Percentiles rank a stretch among this genome's conserved stretches.
Evolutionary conservation across 2,888 invertebrate genomes (phyloP).

Genomic region (Erebia palarica): DNA sequence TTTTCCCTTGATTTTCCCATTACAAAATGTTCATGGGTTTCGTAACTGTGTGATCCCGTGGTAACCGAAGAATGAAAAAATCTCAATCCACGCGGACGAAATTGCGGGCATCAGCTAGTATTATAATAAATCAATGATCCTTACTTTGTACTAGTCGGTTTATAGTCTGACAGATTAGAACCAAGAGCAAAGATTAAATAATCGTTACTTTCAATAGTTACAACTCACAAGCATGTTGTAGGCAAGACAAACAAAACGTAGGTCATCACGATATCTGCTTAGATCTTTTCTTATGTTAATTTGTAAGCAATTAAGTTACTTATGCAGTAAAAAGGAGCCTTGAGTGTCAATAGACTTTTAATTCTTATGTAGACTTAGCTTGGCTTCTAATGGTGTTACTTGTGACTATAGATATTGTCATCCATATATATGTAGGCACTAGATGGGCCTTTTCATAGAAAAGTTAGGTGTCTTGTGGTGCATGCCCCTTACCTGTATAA

Average conservation of each 20-base stretch:
- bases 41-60: too few species aligned
- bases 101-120: too few species aligned
- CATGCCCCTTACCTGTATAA: too few species aligned
- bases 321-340: neutral
- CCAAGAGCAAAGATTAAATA: too few species aligned
- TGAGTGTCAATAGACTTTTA: neutral
- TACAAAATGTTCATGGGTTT: too few species aligned
- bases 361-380: neutral
- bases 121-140: neutral
- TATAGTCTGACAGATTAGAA: neutral
- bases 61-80: too few species aligned
- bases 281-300: slow-evolving; percentile 4
- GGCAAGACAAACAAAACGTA: neutral
- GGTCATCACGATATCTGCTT: slow-evolving; percentile 3
- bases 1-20: too few species aligned
- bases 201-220: neutral
- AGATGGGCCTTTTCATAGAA: too few species aligned
- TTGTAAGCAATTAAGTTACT: neutral
- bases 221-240: neutral
- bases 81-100: too few species aligned
- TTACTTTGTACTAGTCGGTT: neutral
- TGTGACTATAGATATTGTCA: neutral
- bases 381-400: neutral
- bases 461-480: too few species aligned
- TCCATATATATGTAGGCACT: too few species aligned